Percentiles rank a stretch among this genome's conserved stretches.
Evolutionary conservation across 1,140 invertebrate genomes (phyloP).

Genomic region (Thaumetopoea pityocampa): DNA sequence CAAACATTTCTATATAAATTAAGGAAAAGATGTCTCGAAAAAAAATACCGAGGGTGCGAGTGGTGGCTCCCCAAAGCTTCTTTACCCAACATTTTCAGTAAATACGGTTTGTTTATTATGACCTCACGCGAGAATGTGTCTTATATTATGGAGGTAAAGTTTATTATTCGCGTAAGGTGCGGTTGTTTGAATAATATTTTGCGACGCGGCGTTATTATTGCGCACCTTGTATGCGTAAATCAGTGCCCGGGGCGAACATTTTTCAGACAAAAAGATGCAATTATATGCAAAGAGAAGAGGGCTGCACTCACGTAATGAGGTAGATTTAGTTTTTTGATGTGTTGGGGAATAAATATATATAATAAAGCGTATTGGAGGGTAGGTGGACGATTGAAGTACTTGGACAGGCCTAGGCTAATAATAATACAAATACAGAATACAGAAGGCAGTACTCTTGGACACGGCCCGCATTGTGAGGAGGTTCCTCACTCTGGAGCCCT

Average conservation of each 20-base stretch:
- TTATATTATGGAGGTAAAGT: slow-evolving; percentile 24
- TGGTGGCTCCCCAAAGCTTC: slow-evolving; percentile 52
- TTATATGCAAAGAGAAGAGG: slow-evolving; percentile 56
- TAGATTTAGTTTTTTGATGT: slow-evolving; percentile 31
- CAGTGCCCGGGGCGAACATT: slow-evolving; percentile 55
- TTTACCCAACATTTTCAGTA: slow-evolving; percentile 65
- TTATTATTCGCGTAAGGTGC: slow-evolving; percentile 21
- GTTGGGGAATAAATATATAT: too few relatives aligned
- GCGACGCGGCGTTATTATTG: slow-evolving; percentile 61
- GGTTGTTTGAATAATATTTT: slow-evolving; percentile 52
- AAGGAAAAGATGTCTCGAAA: slow-evolving; percentile 70
- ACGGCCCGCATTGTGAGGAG: too few relatives aligned
- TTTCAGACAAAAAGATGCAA: slow-evolving; percentile 66
- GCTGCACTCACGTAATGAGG: slow-evolving; percentile 31
- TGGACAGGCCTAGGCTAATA: too few relatives aligned
- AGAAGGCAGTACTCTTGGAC: too few relatives aligned
- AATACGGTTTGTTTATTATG: slow-evolving; percentile 40
- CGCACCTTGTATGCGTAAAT: slow-evolving; percentile 72
- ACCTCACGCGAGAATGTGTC: slow-evolving; percentile 26
- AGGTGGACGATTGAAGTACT: too few relatives aligned
- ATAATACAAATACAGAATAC: too few relatives aligned
- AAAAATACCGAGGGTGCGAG: slow-evolving; percentile 67
- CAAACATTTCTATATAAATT: slow-evolving; percentile 74
- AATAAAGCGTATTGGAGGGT: too few relatives aligned
- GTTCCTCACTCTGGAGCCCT: too few relatives aligned